Evolutionary conservation across 2,888 invertebrate species (phyloP).

Genomic region (Phaonia tiefii): DNA sequence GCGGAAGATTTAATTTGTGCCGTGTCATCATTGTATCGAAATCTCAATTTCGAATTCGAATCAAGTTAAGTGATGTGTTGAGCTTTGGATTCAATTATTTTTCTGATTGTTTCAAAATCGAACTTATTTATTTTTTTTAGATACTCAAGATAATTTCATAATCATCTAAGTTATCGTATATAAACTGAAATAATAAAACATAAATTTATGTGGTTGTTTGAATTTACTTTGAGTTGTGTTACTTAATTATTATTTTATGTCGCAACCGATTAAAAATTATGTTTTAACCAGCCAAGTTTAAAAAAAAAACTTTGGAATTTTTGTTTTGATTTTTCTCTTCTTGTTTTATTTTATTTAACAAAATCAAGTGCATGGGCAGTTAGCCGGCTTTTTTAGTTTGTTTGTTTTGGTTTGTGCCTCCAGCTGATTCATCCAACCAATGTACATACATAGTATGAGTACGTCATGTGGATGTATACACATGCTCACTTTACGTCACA

Average conservation of each 20-base stretch:
- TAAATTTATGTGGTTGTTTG: not conserved
- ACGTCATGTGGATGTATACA: too few relatives aligned
- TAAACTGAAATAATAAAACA: not conserved
- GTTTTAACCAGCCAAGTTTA: too few relatives aligned
- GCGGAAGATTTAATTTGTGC: conserved; percentile 10
- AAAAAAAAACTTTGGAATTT: too few relatives aligned
- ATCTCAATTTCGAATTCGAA: not conserved
- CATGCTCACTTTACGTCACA: conserved; percentile 53
- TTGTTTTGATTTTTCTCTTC: not conserved
- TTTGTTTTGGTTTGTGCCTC: conserved; percentile 20
- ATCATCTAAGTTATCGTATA: not conserved
- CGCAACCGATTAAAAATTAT: not conserved
- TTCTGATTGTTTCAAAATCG: too few relatives aligned
- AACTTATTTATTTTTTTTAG: too few relatives aligned
- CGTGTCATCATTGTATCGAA: not conserved
- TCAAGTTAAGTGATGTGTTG: conserved; percentile 33
- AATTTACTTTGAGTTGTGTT: too few relatives aligned
- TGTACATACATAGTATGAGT: not conserved
- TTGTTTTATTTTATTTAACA: conserved; percentile 6
- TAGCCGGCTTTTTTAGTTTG: conserved; percentile 44
- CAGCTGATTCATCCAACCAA: not conserved
- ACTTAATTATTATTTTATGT: too few relatives aligned
- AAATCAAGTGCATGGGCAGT: conserved; percentile 56
- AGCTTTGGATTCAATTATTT: too few relatives aligned
- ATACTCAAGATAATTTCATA: conserved; percentile 18